Evolutionary conservation across 1,140 invertebrate genomes (phyloP).

Genomic region (Meloidogyne hapla): DNA sequence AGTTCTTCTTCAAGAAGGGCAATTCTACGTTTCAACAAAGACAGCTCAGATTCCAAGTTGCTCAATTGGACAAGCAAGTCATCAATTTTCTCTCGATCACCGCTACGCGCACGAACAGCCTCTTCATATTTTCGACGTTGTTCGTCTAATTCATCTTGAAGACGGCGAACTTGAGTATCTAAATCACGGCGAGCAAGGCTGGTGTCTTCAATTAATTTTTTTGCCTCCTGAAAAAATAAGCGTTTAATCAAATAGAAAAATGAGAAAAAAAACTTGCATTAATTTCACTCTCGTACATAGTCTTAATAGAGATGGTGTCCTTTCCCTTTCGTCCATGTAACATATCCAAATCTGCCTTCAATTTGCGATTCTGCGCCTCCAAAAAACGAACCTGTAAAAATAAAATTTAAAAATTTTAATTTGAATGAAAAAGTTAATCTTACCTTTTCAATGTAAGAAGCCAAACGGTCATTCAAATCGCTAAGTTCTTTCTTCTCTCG

Average conservation of each 20-base stretch:
- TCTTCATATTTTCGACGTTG: slow-evolving; percentile 61
- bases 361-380: slow-evolving; percentile 67
- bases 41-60: slow-evolving; percentile 62
- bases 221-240: slow-evolving; percentile 47
- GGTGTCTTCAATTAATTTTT: slow-evolving; percentile 57
- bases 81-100: slow-evolving; percentile 53
- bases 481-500: slow-evolving; percentile 64
- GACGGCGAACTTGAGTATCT: slow-evolving; percentile 44
- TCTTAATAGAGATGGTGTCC: slow-evolving; percentile 66
- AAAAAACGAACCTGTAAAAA: slow-evolving; percentile 65
- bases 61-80: slow-evolving; percentile 55
- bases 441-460: slow-evolving; percentile 63
- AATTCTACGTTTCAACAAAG: slow-evolving; percentile 58
- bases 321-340: slow-evolving; percentile 66
- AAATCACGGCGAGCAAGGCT: slow-evolving; percentile 43
- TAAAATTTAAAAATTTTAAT: background rate
- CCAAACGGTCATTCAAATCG: slow-evolving; percentile 61
- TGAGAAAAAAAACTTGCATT: slow-evolving; percentile 43
- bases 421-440: background rate
- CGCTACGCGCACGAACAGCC: slow-evolving; percentile 51
- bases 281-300: slow-evolving; percentile 68
- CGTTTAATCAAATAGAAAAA: background rate
- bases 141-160: slow-evolving; percentile 55
- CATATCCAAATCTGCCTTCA: slow-evolving; percentile 66
- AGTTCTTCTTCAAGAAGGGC: slow-evolving; percentile 60